Evolutionary conservation across 1,140 invertebrate genomes (phyloP).

Genomic region (Ectropis grisescens): DNA sequence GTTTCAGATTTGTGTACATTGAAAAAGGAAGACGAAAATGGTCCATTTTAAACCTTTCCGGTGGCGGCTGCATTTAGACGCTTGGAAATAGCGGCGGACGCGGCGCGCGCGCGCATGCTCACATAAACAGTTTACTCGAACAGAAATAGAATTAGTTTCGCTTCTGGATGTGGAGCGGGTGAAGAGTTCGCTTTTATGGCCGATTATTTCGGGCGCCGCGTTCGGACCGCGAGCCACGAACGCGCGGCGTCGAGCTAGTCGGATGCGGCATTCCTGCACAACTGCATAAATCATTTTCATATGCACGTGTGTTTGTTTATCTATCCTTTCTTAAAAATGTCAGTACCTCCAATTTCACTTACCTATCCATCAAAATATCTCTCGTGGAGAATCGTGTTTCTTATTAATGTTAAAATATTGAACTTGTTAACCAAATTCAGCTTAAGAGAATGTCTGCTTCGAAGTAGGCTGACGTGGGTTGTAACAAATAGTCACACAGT

Average conservation of each 20-base stretch:
- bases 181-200: conserved; percentile 31
- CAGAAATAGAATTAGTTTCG: conserved; percentile 26
- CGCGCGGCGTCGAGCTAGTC: neutral
- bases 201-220: conserved; percentile 22
- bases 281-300: too few relatives aligned
- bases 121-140: conserved; percentile 32
- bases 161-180: conserved; percentile 33
- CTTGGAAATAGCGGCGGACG: conserved; percentile 37
- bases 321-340: too few relatives aligned
- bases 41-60: conserved; percentile 25
- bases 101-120: conserved; percentile 21
- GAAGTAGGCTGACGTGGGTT: too few relatives aligned
- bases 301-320: too few relatives aligned
- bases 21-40: neutral
- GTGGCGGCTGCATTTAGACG: conserved; percentile 36
- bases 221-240: conserved; percentile 8
- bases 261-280: neutral
- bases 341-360: too few relatives aligned
- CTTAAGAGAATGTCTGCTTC: too few relatives aligned
- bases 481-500: too few relatives aligned
- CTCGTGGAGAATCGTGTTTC: too few relatives aligned
- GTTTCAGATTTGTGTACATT: neutral
- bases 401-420: too few relatives aligned
- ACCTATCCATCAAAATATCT: too few relatives aligned
- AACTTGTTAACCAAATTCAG: too few relatives aligned